These are phyloP conservation scores for Dyspetes luteomarginatus DNA, from an alignment of 2,888 invertebrate species.

Conservation along the genomic window DNA sequence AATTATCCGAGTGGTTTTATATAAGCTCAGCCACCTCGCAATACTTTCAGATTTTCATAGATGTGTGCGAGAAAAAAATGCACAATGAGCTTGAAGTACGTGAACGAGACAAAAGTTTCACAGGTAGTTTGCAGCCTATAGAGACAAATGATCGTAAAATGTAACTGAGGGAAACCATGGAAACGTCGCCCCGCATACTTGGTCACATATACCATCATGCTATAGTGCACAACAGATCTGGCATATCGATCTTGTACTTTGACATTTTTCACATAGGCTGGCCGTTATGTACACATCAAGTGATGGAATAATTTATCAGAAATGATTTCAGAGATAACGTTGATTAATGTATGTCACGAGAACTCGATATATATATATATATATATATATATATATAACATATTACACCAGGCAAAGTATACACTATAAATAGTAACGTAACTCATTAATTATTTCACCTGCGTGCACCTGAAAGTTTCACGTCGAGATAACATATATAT, in stretches of 20 bases:
- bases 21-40: not conserved
- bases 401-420: not conserved
- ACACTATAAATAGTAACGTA: conserved; percentile 7
- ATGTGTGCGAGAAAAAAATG: not conserved
- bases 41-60: not conserved
- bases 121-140: not conserved
- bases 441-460: conserved; percentile 51
- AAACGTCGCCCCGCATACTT: not conserved
- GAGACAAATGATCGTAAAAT: not conserved
- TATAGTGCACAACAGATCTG: not conserved
- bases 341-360: conserved; percentile 53
- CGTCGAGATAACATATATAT: conserved; percentile 17
- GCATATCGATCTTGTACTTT: conserved; percentile 3
- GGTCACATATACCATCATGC: not conserved
- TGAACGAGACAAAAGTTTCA: not conserved
- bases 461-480: conserved; percentile 44
- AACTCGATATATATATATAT: conserved; percentile 3
- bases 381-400: conserved; percentile 2
- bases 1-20: conserved; percentile 16
- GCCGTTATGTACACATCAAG: not conserved
- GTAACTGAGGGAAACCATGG: conserved; percentile 1
- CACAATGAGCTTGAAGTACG: not conserved
- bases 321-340: conserved; percentile 34
- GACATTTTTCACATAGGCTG: not conserved
- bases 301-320: conserved; percentile 36